These are phyloP conservation scores for Alcedo atthis DNA, from an alignment of 2,797 vertebrate species.

Conservation along the genomic window DNA sequence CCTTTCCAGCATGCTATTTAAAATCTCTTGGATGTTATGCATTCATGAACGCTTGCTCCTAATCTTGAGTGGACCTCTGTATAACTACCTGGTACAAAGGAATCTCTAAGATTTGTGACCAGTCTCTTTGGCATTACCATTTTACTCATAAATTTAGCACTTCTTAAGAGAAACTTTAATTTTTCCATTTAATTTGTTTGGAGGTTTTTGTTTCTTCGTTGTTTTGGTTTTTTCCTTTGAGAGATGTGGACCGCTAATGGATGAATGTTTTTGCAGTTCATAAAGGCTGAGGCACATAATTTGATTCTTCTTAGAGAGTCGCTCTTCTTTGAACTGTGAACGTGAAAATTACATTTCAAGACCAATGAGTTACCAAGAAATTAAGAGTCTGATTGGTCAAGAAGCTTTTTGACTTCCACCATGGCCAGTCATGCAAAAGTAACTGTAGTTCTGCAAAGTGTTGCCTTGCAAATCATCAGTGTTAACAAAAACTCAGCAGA, in stretches of 20 bases:
- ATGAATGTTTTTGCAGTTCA: background rate
- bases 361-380: background rate
- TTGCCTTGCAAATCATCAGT: background rate
- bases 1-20: background rate
- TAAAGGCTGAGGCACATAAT: background rate
- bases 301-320: background rate
- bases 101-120: background rate
- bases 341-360: background rate
- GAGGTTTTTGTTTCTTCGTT: too few species aligned
- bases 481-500: background rate
- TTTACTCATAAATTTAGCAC: background rate
- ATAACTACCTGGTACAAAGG: background rate
- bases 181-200: background rate
- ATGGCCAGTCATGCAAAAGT: background rate
- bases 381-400: background rate
- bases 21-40: rapidly evolving
- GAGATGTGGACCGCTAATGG: background rate
- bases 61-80: background rate
- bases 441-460: background rate
- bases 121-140: background rate
- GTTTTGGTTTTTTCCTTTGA: background rate
- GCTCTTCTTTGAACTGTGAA: background rate
- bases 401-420: background rate
- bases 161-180: background rate
- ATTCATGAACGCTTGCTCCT: background rate